A percentile compares a stretch with the other conserved stretches of the same genome.
Evolutionary conservation across 2,113 vertebrate species (phyloP).

Genomic region (Camelus dromedarius): DNA sequence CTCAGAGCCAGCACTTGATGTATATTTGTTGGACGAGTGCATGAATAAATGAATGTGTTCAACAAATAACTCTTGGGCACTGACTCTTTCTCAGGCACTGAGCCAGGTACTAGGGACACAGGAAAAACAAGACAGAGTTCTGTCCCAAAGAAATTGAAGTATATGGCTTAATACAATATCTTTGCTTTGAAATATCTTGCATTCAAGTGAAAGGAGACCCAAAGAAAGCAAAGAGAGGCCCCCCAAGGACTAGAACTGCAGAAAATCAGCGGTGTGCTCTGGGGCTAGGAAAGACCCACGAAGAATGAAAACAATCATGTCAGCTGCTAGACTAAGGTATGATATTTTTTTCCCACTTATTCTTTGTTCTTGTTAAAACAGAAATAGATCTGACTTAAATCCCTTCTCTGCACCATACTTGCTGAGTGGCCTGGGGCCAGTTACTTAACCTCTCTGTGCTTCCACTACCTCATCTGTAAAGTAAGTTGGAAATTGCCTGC

Average conservation of each 20-base stretch:
- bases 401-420: neutral
- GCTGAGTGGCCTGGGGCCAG: neutral
- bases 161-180: no score
- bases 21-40: neutral
- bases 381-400: neutral
- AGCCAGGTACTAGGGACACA: neutral
- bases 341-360: neutral
- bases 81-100: neutral
- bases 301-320: accelerated
- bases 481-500: neutral
- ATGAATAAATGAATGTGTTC: neutral
- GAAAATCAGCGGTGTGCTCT: no score
- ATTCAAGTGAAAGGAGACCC: neutral
- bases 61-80: neutral
- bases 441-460: neutral
- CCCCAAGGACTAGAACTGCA: accelerated
- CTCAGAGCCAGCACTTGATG: accelerated
- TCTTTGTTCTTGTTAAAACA: neutral
- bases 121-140: neutral
- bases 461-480: neutral
- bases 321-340: no score
- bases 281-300: neutral
- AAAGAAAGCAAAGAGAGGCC: neutral
- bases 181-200: neutral
- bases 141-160: neutral